Conservation (phyloP, 2,113 vertebrate species). For the Dissostichus mawsoni region DNA sequence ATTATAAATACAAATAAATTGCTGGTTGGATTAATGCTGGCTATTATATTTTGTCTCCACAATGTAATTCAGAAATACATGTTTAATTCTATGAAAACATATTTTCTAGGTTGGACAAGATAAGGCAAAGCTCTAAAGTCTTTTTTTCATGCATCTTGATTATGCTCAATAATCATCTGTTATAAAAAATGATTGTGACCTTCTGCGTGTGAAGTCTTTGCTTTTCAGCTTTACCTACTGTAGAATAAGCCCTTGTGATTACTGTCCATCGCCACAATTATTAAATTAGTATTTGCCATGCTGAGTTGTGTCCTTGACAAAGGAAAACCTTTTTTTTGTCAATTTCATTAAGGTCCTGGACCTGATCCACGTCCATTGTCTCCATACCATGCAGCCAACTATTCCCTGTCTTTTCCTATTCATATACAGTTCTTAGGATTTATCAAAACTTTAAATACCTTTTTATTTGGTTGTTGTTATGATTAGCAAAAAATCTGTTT, state of each 20-base stretch:
- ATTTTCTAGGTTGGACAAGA: too few relatives aligned
- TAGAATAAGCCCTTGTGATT: constrained; percentile 10
- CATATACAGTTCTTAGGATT: too few relatives aligned
- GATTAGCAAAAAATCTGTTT: too few relatives aligned
- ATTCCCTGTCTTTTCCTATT: neutral
- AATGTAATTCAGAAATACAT: neutral
- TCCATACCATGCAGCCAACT: neutral
- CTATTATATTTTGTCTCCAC: neutral
- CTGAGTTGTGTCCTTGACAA: neutral
- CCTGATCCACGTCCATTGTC: constrained; percentile 1
- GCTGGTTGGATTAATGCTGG: neutral
- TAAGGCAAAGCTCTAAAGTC: neutral
- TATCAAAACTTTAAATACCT: too few relatives aligned
- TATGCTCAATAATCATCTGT: too few relatives aligned
- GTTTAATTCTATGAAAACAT: too few relatives aligned
- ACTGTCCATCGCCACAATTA: neutral
- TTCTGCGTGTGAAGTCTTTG: too few relatives aligned
- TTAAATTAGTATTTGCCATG: constrained; percentile 4
- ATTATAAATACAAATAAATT: neutral
- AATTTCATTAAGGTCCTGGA: constrained; percentile 15
- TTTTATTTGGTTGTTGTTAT: too few relatives aligned
- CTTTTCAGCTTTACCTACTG: too few relatives aligned
- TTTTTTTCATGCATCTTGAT: neutral
- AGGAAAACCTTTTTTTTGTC: neutral
- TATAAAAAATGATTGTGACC: neutral